phyloP scores from a whole-genome alignment of 2,797 vertebrate genomes.

The Parauchenoglanis punctatus region DNA sequence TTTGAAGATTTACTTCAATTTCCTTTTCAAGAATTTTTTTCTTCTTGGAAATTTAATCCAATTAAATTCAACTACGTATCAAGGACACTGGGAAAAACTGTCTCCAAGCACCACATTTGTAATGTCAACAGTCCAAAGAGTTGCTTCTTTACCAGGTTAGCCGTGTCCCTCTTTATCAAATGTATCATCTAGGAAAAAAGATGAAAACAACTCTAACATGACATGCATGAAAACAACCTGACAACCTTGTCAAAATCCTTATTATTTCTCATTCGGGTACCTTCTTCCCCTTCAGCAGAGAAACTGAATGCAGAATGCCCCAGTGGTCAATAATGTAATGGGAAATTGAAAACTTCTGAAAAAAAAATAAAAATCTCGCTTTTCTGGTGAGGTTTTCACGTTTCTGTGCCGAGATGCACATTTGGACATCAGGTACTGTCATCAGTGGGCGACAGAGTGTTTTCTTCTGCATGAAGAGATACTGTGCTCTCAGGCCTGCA shows the following conservation, averaged over 20 bases:
- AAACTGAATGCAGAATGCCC: conserved; percentile 58
- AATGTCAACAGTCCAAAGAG: conserved; percentile 14
- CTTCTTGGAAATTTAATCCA: neutral
- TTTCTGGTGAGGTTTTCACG: conserved; percentile 70
- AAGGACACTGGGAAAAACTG: neutral
- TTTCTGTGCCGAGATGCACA: conserved; percentile 72
- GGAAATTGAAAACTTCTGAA: conserved; percentile 64
- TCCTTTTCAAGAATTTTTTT: neutral
- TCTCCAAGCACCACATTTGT: conserved; percentile 18
- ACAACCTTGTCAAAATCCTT: conserved; percentile 53
- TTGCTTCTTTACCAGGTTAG: conserved; percentile 24
- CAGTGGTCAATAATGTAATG: conserved; percentile 62
- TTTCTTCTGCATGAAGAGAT: conserved; percentile 90
- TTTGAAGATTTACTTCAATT: neutral
- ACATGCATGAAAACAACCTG: conserved; percentile 35
- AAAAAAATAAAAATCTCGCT: conserved; percentile 45
- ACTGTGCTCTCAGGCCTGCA: conserved; percentile 85
- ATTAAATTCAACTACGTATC: neutral
- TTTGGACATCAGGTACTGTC: conserved; percentile 71
- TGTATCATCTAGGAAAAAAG: conserved; percentile 17
- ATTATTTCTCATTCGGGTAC: conserved; percentile 52
- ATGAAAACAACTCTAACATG: conserved; percentile 38
- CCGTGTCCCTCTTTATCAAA: conserved; percentile 22
- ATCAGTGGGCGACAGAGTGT: conserved; percentile 84
- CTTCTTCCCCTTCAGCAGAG: conserved; percentile 40